A percentile compares a stretch with the other conserved stretches of the same genome.
Conservation (phyloP, 2,113 vertebrate genomes). For the Brienomyrus longianalis region DNA sequence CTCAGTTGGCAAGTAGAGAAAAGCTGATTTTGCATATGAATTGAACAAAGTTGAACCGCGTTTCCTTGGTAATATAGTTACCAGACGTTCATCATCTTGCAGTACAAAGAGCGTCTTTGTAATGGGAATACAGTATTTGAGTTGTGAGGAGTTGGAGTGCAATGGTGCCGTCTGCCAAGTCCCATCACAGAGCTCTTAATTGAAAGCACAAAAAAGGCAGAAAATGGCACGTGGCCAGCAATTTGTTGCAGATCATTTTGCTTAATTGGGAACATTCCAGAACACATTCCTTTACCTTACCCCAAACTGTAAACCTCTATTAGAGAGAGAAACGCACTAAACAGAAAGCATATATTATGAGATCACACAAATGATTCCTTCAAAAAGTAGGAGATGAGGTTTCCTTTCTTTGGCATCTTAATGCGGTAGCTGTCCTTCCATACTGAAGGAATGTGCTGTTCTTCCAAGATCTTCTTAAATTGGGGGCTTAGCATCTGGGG, state of each 20-base stretch:
- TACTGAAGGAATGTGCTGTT: neutral
- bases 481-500: neutral
- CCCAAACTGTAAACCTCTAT: neutral
- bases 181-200: neutral
- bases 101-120: neutral
- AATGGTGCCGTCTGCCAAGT: neutral
- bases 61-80: neutral
- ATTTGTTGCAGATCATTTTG: neutral
- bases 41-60: neutral
- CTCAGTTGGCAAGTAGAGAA: neutral
- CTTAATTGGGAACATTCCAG: neutral
- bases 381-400: neutral
- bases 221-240: neutral
- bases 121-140: neutral
- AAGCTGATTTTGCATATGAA: neutral
- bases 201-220: neutral
- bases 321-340: neutral
- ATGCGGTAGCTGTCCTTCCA: neutral
- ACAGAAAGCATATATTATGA: neutral
- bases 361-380: neutral
- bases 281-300: neutral
- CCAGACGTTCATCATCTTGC: neutral
- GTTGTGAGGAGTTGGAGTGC: neutral
- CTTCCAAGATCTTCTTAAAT: neutral
- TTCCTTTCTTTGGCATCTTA: neutral